Percentiles rank a stretch among this genome's conserved stretches.
Conservation (phyloP, 2,888 invertebrate genomes). For the Aphodius granarius region DNA sequence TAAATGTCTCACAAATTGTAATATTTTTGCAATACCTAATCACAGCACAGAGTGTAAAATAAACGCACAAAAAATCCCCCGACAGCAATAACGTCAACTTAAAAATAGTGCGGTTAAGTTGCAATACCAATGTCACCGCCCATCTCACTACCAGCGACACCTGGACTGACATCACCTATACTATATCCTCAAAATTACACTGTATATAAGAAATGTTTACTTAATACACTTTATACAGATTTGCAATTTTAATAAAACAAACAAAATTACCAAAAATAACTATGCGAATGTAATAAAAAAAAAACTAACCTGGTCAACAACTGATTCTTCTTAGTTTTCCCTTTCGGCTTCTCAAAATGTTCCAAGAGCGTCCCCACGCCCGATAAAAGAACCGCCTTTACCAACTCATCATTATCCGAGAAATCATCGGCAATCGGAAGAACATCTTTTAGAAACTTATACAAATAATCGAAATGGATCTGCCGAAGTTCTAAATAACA, state of each 20-base stretch:
- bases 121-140: too few relatives aligned
- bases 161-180: too few relatives aligned
- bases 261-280: background rate
- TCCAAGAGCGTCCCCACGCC: slow-evolving; percentile 61
- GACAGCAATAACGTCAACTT: too few relatives aligned
- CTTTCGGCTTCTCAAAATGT: slow-evolving; percentile 58
- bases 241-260: too few relatives aligned
- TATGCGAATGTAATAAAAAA: background rate
- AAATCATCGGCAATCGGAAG: slow-evolving; percentile 54
- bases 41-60: too few relatives aligned
- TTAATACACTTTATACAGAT: background rate
- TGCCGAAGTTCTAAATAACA: slow-evolving; percentile 57
- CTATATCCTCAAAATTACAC: too few relatives aligned
- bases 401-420: slow-evolving; percentile 61
- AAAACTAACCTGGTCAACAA: slow-evolving; percentile 58
- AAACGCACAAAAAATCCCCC: too few relatives aligned
- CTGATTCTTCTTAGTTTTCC: slow-evolving; percentile 54
- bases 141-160: too few relatives aligned
- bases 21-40: too few relatives aligned
- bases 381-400: slow-evolving; percentile 60
- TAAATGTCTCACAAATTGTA: too few relatives aligned
- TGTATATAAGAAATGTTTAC: too few relatives aligned
- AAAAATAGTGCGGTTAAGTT: too few relatives aligned
- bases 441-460: slow-evolving; percentile 48
- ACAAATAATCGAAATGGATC: slow-evolving; percentile 59